These are phyloP conservation scores for Eutrigla gurnardus DNA, from an alignment of 2,797 vertebrate species.

Conservation along the genomic window DNA sequence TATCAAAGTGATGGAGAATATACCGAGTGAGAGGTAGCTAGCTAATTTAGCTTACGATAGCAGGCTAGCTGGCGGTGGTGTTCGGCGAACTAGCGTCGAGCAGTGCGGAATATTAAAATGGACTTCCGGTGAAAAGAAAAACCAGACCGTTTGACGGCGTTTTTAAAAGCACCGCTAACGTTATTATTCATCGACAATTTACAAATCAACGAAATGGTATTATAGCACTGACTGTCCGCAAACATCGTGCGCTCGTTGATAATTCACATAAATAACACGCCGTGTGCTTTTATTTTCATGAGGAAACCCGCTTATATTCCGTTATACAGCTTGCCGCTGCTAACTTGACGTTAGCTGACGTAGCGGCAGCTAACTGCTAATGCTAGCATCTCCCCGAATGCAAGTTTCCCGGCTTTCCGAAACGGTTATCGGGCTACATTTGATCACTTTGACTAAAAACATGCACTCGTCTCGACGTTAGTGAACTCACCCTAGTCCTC, in stretches of 20 bases:
- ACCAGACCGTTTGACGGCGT: not conserved
- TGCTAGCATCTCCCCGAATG: slow-evolving; percentile 52
- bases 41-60: slow-evolving; percentile 71
- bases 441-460: not conserved
- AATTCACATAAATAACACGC: fast-evolving
- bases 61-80: slow-evolving; percentile 52
- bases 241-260: fast-evolving
- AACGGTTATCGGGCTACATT: not conserved
- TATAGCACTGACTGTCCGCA: fast-evolving
- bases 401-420: slow-evolving; percentile 12
- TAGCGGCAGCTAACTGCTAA: slow-evolving; percentile 71
- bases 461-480: fast-evolving
- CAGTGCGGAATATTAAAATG: not conserved
- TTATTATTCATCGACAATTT: not conserved
- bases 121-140: slow-evolving; percentile 61
- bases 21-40: slow-evolving; percentile 56
- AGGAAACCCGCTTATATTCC: slow-evolving; percentile 8
- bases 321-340: slow-evolving; percentile 6
- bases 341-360: slow-evolving; percentile 51
- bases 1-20: slow-evolving; percentile 69
- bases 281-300: slow-evolving; percentile 28
- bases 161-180: not conserved
- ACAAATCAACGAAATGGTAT: fast-evolving
- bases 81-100: slow-evolving; percentile 17
- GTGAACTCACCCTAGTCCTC: slow-evolving; percentile 66